Evolutionary conservation across 1,140 invertebrate species (phyloP).

Genomic region (Aphaenogaster floridana): DNA sequence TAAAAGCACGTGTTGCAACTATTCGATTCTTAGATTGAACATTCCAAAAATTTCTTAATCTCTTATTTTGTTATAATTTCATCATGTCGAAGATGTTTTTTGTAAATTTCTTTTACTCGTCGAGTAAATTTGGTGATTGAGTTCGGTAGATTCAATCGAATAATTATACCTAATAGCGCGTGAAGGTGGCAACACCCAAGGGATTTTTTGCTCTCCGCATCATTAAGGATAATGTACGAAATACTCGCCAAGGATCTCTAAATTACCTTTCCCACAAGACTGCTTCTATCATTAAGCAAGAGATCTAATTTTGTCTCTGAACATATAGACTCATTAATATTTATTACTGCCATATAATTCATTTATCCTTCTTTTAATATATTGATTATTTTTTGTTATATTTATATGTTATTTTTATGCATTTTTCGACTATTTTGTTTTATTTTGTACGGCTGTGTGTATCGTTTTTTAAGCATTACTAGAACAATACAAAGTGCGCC

Average conservation of each 20-base stretch:
- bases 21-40: neutral
- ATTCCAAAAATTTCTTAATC: neutral
- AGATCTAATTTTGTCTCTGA: constrained; percentile 20
- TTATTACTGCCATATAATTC: neutral
- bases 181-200: neutral
- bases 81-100: neutral
- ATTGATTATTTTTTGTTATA: constrained; percentile 6
- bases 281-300: constrained; percentile 27
- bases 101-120: neutral
- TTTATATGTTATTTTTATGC: neutral
- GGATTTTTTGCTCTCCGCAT: constrained; percentile 13
- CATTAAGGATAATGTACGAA: constrained; percentile 35
- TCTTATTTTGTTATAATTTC: neutral
- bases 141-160: neutral
- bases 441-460: neutral
- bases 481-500: no score
- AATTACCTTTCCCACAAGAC: constrained; percentile 22
- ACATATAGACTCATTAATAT: neutral
- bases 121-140: neutral
- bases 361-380: neutral
- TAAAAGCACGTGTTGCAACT: neutral
- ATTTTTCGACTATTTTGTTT: neutral
- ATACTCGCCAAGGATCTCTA: constrained; percentile 20
- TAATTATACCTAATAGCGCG: constrained; percentile 9
- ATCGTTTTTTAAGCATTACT: neutral